Evolutionary conservation across 2,113 vertebrate species (phyloP), one percentile per base, ranked within the genome.

Genomic region (Indicator maculatus): DNA sequence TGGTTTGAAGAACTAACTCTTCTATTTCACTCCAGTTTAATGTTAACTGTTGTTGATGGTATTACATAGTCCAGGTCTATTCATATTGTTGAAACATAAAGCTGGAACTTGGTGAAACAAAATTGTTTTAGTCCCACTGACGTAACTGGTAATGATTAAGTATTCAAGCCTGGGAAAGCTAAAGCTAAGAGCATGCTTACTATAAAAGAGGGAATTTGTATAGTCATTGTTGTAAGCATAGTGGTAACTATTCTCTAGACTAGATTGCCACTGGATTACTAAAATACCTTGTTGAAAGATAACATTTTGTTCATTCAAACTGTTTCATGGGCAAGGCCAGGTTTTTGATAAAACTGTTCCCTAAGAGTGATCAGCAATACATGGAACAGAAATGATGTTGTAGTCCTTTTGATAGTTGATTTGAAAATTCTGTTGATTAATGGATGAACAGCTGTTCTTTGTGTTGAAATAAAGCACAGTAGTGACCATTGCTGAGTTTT

Each of bases 381-480:
- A 67, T 75, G 74, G 96, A 97, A 94, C 63, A 86, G 93, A 96
- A 91, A 63, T 45, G 1, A 84, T 83, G 36, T 91, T 88, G 72
- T 92, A 88, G 94, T 96, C 75, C 58, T 94, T 96, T 88, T 87
- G 91, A 53, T 94, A 91, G 92, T 77, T 79, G 59, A 86, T 83
- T 81, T 85, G 75, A 74, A 75, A 71, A 75, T 93, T 95, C 74
- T 95, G 83, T 92, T 93, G 84, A 96, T 89, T 87, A 91, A 93
- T 90, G 92, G 95, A 93, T 94, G 69, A 96, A 86, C 92, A 96
- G 88, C 95, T 97, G 96, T 97, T 96, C 93, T 98, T 97, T 98
- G 96, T 95, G 84, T 97, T 97, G 96, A 78, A 97, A 88, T 96
- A 97, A 97, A 97, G 88, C 92, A 95, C 95, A 93, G 70, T 96